Conservation (phyloP, 2,888 invertebrate species). For the Drosophila niveifrons region DNA sequence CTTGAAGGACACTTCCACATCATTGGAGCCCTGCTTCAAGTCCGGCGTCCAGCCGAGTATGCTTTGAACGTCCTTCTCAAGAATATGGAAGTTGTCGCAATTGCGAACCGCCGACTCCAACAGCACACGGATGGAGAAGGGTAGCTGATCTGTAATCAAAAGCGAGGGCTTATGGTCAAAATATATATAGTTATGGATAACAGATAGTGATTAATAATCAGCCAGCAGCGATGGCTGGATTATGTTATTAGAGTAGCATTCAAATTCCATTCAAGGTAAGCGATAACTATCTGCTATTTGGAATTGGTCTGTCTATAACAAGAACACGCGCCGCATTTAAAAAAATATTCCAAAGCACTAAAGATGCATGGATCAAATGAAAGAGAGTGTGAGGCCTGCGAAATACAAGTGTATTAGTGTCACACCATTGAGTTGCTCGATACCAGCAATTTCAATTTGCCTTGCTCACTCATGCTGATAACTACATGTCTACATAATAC, state of each 20-base stretch:
- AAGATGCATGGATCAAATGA: conserved; percentile 3
- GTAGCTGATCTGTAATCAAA: conserved; percentile 89
- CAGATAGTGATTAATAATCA: conserved; percentile 30
- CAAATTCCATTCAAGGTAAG: conserved; percentile 5
- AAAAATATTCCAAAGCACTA: conserved; percentile 24
- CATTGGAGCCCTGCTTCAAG: conserved; percentile 85
- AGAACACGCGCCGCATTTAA: conserved; percentile 29
- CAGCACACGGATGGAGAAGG: conserved; percentile 96
- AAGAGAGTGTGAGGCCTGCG: not conserved
- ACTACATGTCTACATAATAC: conserved; percentile 38
- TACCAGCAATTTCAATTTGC: conserved; percentile 47
- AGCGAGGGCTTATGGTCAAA: too few species aligned
- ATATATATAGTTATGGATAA: not conserved
- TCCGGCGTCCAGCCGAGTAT: conserved; percentile 93
- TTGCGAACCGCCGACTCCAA: conserved; percentile 98
- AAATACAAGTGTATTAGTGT: conserved; percentile 7
- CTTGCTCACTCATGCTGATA: conserved; percentile 51
- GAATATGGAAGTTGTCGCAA: conserved; percentile 97
- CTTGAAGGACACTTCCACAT: conserved; percentile 97
- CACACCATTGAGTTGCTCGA: conserved; percentile 53
- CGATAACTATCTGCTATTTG: conserved; percentile 14
- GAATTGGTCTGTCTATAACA: conserved; percentile 11
- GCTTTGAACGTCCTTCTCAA: conserved; percentile 93
- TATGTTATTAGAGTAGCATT: conserved; percentile 2
- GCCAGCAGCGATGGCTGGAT: not conserved